Conservation (phyloP, 2,113 vertebrate genomes). For the Jaculus jaculus region DNA sequence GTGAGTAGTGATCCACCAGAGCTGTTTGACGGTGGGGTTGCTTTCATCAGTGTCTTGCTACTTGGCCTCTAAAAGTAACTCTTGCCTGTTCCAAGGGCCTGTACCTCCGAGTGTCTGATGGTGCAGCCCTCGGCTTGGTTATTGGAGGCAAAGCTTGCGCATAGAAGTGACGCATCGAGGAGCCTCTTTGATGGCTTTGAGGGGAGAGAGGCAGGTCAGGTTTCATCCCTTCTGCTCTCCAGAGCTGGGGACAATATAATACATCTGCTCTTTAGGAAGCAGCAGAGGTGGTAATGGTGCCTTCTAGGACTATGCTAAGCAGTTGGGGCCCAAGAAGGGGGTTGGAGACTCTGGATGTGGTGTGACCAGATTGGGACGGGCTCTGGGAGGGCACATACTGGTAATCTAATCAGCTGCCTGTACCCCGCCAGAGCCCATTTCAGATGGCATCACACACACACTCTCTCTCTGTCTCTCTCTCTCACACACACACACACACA, state of each 20-base stretch:
- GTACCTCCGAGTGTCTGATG: neutral
- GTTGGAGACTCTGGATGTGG: neutral
- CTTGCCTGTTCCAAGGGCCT: slow-evolving; percentile 42
- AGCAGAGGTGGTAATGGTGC: slow-evolving; percentile 13
- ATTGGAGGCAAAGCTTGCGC: neutral
- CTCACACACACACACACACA: too few relatives aligned
- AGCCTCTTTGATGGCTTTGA: neutral
- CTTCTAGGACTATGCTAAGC: neutral
- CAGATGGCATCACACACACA: neutral
- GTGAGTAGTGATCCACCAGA: slow-evolving; percentile 46
- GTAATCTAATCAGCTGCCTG: neutral
- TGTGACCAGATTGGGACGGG: neutral
- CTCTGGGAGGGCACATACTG: neutral
- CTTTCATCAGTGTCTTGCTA: slow-evolving; percentile 19
- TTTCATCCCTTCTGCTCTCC: neutral
- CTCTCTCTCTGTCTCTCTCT: too few relatives aligned
- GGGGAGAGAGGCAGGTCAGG: neutral
- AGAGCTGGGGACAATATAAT: neutral
- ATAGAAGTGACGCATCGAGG: neutral
- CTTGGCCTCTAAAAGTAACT: slow-evolving; percentile 61
- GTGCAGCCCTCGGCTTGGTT: neutral
- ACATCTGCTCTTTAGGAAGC: slow-evolving; percentile 17
- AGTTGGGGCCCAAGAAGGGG: too few relatives aligned
- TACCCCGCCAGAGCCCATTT: neutral
- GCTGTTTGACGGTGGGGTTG: neutral